Evolutionary conservation across 2,888 invertebrate species (phyloP).

Genomic region (Athalia circularis): DNA sequence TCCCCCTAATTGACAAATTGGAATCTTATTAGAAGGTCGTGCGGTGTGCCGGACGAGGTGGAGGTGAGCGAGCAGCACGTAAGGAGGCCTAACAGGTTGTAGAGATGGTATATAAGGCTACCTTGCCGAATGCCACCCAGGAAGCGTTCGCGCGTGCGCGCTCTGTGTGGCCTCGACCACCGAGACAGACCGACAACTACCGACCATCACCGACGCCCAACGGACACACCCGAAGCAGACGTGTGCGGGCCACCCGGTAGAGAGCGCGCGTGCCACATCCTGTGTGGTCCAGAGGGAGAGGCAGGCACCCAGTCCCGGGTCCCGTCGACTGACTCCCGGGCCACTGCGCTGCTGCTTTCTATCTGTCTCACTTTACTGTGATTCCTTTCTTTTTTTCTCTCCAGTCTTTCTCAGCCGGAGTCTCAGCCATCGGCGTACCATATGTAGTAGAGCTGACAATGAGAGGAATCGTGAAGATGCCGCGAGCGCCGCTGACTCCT

Average conservation of each 20-base stretch:
- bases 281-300: constrained; percentile 79
- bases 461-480: neutral
- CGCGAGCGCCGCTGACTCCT: neutral
- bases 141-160: constrained; percentile 73
- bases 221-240: constrained; percentile 67
- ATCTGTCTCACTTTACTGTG: constrained; percentile 43
- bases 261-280: constrained; percentile 85
- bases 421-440: constrained; percentile 48
- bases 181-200: constrained; percentile 63
- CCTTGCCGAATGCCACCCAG: constrained; percentile 72
- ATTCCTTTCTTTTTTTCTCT: constrained; percentile 47
- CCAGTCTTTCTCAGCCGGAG: constrained; percentile 49
- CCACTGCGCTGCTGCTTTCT: constrained; percentile 46
- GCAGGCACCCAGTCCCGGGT: constrained; percentile 44
- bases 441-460: constrained; percentile 21
- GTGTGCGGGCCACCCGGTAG: constrained; percentile 75
- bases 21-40: constrained; percentile 80
- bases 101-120: constrained; percentile 57
- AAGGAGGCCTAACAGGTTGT: constrained; percentile 69
- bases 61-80: constrained; percentile 49
- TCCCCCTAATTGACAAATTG: constrained; percentile 83
- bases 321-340: constrained; percentile 49
- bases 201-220: constrained; percentile 62
- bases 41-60: constrained; percentile 52
- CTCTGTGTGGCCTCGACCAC: constrained; percentile 70